A percentile compares a stretch with the other conserved stretches of the same genome.
These are phyloP conservation scores for Chloroclystis v-ata DNA, from an alignment of 2,888 invertebrate species.

Conservation along the genomic window DNA sequence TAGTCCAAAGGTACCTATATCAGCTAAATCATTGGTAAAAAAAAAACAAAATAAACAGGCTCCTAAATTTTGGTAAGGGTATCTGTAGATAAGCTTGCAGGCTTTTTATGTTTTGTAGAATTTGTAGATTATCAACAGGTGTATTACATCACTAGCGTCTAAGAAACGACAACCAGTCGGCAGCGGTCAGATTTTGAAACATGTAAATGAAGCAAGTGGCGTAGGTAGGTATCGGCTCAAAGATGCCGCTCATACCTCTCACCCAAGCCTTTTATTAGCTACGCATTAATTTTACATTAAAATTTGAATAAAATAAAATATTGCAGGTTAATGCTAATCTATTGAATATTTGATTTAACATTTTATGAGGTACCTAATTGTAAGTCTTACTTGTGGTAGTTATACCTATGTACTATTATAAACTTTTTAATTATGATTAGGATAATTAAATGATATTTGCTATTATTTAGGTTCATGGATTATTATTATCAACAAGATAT, in stretches of 20 bases:
- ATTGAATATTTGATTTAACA: constrained; percentile 16
- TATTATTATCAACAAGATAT: too few relatives aligned
- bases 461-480: too few relatives aligned
- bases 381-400: too few relatives aligned
- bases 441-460: too few relatives aligned
- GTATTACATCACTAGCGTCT: constrained; percentile 44
- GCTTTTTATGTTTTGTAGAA: background rate
- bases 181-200: constrained; percentile 64
- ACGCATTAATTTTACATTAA: constrained; percentile 54
- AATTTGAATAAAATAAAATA: constrained; percentile 43
- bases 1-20: too few relatives aligned
- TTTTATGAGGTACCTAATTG: background rate
- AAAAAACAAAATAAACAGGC: too few relatives aligned
- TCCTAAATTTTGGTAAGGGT: too few relatives aligned
- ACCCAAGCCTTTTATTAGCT: constrained; percentile 56
- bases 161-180: constrained; percentile 43
- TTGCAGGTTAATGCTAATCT: constrained; percentile 35
- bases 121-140: constrained; percentile 40
- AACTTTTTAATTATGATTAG: too few relatives aligned
- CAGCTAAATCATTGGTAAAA: too few relatives aligned
- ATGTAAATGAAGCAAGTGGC: constrained; percentile 62
- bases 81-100: too few relatives aligned
- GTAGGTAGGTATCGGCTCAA: constrained; percentile 37
- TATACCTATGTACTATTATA: too few relatives aligned
- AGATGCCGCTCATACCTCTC: constrained; percentile 51